Conservation (phyloP, 92 coral and sea anemone genomes). For the Zoanthus sansibaricus region DNA sequence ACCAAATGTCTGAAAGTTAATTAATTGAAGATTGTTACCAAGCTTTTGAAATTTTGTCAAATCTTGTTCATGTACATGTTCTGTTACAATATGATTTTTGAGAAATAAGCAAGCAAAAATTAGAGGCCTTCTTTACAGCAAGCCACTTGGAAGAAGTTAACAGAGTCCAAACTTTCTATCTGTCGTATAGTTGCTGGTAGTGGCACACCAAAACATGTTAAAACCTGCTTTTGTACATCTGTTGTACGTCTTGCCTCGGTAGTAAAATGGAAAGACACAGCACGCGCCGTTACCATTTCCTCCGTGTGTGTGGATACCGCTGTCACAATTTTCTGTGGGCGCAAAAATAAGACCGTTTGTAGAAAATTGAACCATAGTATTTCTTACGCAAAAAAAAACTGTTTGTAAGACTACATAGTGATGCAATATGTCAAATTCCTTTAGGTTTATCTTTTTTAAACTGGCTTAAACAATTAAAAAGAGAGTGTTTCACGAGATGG, state of each 20-base stretch:
- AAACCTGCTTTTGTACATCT: slow-evolving; percentile 53
- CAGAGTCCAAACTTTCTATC: slow-evolving; percentile 61
- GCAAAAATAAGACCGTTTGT: not conserved
- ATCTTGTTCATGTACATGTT: too few species aligned
- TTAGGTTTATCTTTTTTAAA: too few species aligned
- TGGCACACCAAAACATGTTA: slow-evolving; percentile 53
- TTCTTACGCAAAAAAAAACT: too few species aligned
- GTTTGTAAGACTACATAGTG: too few species aligned
- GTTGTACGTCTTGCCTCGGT: slow-evolving; percentile 43
- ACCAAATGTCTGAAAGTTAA: too few species aligned
- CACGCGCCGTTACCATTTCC: slow-evolving; percentile 59
- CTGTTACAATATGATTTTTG: not conserved
- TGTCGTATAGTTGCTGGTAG: slow-evolving; percentile 36
- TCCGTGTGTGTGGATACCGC: slow-evolving; percentile 55
- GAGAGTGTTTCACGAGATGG: too few species aligned
- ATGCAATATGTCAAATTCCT: too few species aligned
- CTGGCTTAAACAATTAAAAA: too few species aligned
- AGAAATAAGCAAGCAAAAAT: not conserved
- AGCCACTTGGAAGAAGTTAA: not conserved
- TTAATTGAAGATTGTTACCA: too few species aligned
- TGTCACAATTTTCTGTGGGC: slow-evolving; percentile 33
- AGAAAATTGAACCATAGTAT: too few species aligned
- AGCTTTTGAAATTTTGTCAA: too few species aligned
- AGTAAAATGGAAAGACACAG: slow-evolving; percentile 59
- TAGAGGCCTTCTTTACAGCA: not conserved